Base-by-base conservation (phyloP, 1,140 invertebrate genomes). In the Drosophila melanica region DNA sequence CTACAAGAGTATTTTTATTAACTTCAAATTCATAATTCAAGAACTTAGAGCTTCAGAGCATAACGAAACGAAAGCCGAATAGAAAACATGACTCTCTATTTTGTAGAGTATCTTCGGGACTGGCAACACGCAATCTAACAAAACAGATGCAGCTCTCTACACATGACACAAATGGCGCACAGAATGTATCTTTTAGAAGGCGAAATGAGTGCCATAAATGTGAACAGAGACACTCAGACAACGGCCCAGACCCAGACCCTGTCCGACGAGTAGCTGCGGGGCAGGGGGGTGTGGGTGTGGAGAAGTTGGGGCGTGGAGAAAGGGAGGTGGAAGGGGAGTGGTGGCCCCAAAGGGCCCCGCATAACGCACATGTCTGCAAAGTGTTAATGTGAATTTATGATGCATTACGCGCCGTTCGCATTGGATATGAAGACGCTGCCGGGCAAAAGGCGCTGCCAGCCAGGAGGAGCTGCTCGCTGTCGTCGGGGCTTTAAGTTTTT, bases 351-450 rank as follows among this genome's bases (percentile, higher is more conserved):
- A 71, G 75, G 72, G 67, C 35, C 68, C 45, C 73, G 41, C 73
- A 76, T 72, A 79, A 86, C 73, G 68, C 80, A 89, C 79, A 89
- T 87, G 84, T 87, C 84, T 87, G 84, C 84, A 80, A 75, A 87
- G 84, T 87, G 84, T 87, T 87, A 87, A 87, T 87, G 84, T 87
- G 84, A 87, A 87, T 87, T 87, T 87, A 87, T 87, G 84, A 87
- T 89, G 84, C 84, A 87, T 87, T 90, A 84, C 84, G 79, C 75
- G 60, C 39, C 64, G 71, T 33, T 59, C 58, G 65, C 64, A 67
- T 59, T 73, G 64, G 44, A 55, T 35, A 50, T 42, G 65, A 55
- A 64, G 66, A 50, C 33, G 71, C 58, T 57, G 66, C 42, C 10
- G 20, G 12, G 42, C 44, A 7, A 12, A 23, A 23, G 50, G 6